Evolutionary conservation across 2,113 vertebrate species (phyloP), one percentile per base, ranked within the genome.

Genomic region (Dermatemys mawii): DNA sequence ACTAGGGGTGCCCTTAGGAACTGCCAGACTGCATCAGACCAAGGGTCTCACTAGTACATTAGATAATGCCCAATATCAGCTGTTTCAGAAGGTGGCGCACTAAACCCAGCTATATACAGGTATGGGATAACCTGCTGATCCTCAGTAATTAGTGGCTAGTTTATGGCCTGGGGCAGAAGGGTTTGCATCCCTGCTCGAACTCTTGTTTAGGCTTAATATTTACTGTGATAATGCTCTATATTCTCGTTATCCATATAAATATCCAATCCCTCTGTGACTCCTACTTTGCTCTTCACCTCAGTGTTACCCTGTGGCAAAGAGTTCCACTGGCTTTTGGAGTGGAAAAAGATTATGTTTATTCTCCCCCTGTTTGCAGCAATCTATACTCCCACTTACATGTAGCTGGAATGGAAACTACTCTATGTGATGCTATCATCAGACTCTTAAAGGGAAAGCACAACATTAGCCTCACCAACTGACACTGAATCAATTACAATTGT

Each of bases 311-410:
- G 41, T 29, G 76, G 41, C 13, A 57, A 84, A 41, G 12, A n/a
- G 70, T n/a, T 91, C 2, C 27, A 0, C 0, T 4, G 26, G 32
- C 32, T 87, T 41, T 49, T 73, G 60, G 29, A 75, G 19, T 4
- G 60, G 73, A 26, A 90, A 50, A 24, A 1, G 41, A 44, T 0
- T 0, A 49, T 17, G 19, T 19, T 70, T 38, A 11, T 4, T 70
- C 63, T n/a, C 32, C n/a, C n/a, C 3, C 63, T 11, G 63, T 22
- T 11, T 38, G 63, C 4, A 70, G 55, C 17, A 54, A 54, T 41
- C 0, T 27, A 1, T 32, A 29, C 22, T 44, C 17, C 11, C 27
- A 44, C 0, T 1, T 60, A 24, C 17, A 1, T 3, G 26, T 8
- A 92, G 67, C 76, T 91, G 79, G 29, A 50, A 21, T 84, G 17